Evolutionary conservation across 2,888 invertebrate genomes (phyloP).

Genomic region (Drosophila mimetica): DNA sequence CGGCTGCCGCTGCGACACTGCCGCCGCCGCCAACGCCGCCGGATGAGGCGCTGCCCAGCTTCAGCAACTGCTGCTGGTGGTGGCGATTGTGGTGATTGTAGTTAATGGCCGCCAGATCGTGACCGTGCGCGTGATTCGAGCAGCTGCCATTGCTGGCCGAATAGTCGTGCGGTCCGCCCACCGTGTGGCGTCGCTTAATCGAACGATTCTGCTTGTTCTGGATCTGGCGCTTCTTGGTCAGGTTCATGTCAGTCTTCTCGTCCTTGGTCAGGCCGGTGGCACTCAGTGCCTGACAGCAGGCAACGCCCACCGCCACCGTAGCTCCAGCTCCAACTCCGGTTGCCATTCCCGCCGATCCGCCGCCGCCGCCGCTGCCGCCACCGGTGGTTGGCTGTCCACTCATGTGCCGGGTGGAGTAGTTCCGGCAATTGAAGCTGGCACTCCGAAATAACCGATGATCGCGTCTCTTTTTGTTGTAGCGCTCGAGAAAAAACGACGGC

Average conservation of each 20-base stretch:
- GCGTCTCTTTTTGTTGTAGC: conserved; percentile 84
- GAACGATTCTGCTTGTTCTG: conserved; percentile 86
- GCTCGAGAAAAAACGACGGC: conserved; percentile 83
- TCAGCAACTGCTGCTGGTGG: conserved; percentile 68
- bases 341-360: conserved; percentile 23
- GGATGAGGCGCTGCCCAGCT: conserved; percentile 43
- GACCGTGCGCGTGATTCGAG: conserved; percentile 29
- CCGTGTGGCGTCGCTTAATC: conserved; percentile 95
- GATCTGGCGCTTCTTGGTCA: conserved; percentile 89
- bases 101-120: conserved; percentile 68
- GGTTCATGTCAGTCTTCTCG: conserved; percentile 92
- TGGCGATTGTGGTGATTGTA: conserved; percentile 74
- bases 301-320: conserved; percentile 64
- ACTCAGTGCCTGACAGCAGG: conserved; percentile 37
- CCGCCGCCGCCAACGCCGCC: conserved; percentile 28
- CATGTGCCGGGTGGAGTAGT: conserved; percentile 84
- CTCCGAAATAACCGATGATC: conserved; percentile 84
- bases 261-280: conserved; percentile 86
- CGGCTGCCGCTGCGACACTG: conserved; percentile 51
- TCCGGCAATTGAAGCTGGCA: conserved; percentile 84
- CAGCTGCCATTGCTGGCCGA: conserved; percentile 55
- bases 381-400: conserved; percentile 60
- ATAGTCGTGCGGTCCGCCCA: conserved; percentile 95
- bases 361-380: conserved; percentile 38
- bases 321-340: conserved; percentile 30